Percentiles rank a stretch among this genome's conserved stretches.
These are phyloP conservation scores for Stenodema calcarata DNA, from an alignment of 2,888 invertebrate genomes.

Conservation along the genomic window DNA sequence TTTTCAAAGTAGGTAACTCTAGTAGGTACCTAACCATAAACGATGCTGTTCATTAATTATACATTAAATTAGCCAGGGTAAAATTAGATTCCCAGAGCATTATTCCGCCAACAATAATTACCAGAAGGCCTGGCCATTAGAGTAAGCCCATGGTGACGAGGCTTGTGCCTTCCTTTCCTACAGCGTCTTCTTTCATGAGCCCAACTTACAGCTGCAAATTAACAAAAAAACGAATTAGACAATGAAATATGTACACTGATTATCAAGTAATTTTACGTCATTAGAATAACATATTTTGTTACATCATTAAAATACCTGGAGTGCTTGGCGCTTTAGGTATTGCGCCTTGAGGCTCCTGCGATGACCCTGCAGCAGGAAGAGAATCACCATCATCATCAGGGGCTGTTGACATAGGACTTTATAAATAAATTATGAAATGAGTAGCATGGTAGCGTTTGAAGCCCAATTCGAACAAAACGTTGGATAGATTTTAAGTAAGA, in stretches of 20 bases:
- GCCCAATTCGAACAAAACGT: neutral
- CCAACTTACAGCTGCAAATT: conserved; percentile 32
- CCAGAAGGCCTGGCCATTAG: conserved; percentile 28
- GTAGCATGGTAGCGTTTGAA: neutral
- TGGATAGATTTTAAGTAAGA: neutral
- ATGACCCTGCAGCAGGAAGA: conserved; percentile 41
- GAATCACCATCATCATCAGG: conserved; percentile 53
- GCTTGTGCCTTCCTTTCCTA: conserved; percentile 43
- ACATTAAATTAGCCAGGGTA: no score
- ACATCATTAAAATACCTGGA: conserved; percentile 42
- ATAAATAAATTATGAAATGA: neutral
- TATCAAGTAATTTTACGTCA: neutral
- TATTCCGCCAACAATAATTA: neutral
- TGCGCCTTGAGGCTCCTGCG: conserved; percentile 56
- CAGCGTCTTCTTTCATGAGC: conserved; percentile 36
- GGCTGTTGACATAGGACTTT: conserved; percentile 34
- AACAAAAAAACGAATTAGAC: neutral
- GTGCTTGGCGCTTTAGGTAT: conserved; percentile 53
- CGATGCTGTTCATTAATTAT: no score
- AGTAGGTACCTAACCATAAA: no score
- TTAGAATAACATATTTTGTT: neutral
- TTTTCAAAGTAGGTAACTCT: no score
- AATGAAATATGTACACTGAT: neutral
- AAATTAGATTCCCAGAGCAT: no score
- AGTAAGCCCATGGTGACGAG: conserved; percentile 2